Evolutionary conservation across 2,888 invertebrate species (phyloP).

Genomic region (Sinopyrophorus schimmeli): DNA sequence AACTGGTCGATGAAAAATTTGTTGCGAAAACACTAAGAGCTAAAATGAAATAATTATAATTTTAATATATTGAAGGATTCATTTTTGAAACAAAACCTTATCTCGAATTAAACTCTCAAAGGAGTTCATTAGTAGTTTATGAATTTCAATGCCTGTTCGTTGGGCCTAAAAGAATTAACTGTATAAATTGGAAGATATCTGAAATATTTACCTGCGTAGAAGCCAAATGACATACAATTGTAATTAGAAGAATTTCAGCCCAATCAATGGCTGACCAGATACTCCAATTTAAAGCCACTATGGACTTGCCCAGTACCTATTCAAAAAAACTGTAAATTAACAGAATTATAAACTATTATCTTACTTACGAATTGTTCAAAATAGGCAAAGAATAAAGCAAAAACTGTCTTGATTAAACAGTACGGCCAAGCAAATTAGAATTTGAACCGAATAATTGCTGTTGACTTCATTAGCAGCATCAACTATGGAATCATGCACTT

Average conservation of each 20-base stretch:
- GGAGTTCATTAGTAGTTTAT: conserved; percentile 34
- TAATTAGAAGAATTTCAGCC: conserved; percentile 32
- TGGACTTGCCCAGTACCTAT: conserved; percentile 29
- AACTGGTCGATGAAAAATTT: conserved; percentile 38
- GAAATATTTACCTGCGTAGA: conserved; percentile 34
- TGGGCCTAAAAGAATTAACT: conserved; percentile 27
- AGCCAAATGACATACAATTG: conserved; percentile 36
- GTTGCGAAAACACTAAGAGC: conserved; percentile 42
- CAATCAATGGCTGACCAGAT: conserved; percentile 30
- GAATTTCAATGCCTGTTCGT: conserved; percentile 34
- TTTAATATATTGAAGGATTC: background rate
- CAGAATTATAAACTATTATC: background rate
- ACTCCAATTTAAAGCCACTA: conserved; percentile 32
- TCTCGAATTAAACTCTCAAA: conserved; percentile 14
- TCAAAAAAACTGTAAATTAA: conserved; percentile 7
- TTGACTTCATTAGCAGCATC: conserved; percentile 34
- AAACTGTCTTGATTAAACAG: conserved; percentile 36
- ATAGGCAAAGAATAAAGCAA: conserved; percentile 37
- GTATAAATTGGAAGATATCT: conserved; percentile 5
- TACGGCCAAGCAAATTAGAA: conserved; percentile 32
- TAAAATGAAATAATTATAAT: conserved; percentile 31
- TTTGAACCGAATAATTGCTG: conserved; percentile 34
- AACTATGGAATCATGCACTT: conserved; percentile 35
- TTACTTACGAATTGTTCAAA: conserved; percentile 36
- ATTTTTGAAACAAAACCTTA: conserved; percentile 13